Percentiles rank a stretch among this genome's conserved stretches.
Evolutionary conservation across 2,113 vertebrate genomes (phyloP).

Genomic region (Nasalis larvatus): DNA sequence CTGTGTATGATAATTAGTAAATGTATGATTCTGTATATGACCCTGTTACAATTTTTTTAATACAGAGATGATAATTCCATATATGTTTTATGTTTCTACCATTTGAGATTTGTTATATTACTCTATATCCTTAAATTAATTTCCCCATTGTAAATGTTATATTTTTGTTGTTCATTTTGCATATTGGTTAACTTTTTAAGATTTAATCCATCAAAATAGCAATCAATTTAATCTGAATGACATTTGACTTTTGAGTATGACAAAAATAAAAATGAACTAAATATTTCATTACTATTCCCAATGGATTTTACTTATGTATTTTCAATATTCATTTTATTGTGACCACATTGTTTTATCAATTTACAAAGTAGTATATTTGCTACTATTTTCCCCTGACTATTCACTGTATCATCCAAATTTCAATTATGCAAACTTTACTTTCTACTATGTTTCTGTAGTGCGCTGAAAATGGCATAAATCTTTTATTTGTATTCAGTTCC

Average conservation of each 20-base stretch:
- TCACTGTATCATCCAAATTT: neutral
- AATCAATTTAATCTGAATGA: conserved; percentile 38
- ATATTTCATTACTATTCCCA: conserved; percentile 6
- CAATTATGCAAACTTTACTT: conserved; percentile 40
- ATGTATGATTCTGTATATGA: neutral
- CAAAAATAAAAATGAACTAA: conserved; percentile 47
- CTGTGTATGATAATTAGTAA: neutral
- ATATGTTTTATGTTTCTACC: neutral
- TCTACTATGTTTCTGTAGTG: neutral
- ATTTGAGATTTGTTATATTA: neutral
- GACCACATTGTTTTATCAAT: conserved; percentile 48
- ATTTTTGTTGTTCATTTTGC: conserved; percentile 26
- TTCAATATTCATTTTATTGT: conserved; percentile 28
- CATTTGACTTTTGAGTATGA: conserved; percentile 7
- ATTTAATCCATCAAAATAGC: conserved; percentile 30
- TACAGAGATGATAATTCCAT: neutral
- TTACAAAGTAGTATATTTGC: conserved; percentile 4
- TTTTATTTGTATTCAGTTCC: conserved; percentile 40
- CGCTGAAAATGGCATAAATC: conserved; percentile 17
- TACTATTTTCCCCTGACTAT: neutral
- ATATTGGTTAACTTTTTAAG: neutral
- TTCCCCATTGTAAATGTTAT: neutral
- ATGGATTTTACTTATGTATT: neutral
- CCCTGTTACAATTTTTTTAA: neutral
- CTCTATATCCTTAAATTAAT: neutral